Conservation (phyloP, 2,888 invertebrate species). For the Thera britannica region DNA sequence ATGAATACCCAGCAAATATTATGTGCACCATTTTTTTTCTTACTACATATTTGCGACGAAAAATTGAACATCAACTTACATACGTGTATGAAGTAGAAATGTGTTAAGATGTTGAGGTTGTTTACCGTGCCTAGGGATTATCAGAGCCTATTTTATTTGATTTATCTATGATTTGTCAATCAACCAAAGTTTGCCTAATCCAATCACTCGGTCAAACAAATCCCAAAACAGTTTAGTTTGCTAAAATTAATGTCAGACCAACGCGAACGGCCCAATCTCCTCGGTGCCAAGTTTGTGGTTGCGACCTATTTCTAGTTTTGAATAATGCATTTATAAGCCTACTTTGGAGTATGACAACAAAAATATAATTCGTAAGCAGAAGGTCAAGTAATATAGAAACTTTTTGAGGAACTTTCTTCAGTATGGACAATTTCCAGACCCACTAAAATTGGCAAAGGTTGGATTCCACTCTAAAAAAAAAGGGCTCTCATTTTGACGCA, state of each 20-base stretch:
- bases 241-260: constrained; percentile 14
- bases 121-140: neutral
- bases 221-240: constrained; percentile 11
- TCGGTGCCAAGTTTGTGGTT: constrained; percentile 15
- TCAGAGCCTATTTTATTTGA: neutral
- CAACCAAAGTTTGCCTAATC: neutral
- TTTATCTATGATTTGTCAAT: constrained; percentile 1
- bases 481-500: too few species aligned
- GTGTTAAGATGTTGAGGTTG: neutral
- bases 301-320: constrained; percentile 24
- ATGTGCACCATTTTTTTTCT: too few species aligned
- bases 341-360: constrained; percentile 17
- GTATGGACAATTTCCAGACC: too few species aligned
- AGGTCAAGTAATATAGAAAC: neutral
- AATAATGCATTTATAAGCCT: constrained; percentile 37
- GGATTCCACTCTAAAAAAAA: too few species aligned
- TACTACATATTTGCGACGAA: too few species aligned
- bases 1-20: too few species aligned
- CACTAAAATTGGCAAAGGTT: too few species aligned
- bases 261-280: constrained; percentile 13
- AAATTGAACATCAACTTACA: too few species aligned
- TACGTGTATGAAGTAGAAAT: too few species aligned
- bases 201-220: constrained; percentile 9
- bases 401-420: too few species aligned
- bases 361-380: constrained; percentile 5